Evolutionary conservation across 1,140 invertebrate species (phyloP), one percentile per base, ranked within the genome.

Genomic region (Cheumatopsyche charites): DNA sequence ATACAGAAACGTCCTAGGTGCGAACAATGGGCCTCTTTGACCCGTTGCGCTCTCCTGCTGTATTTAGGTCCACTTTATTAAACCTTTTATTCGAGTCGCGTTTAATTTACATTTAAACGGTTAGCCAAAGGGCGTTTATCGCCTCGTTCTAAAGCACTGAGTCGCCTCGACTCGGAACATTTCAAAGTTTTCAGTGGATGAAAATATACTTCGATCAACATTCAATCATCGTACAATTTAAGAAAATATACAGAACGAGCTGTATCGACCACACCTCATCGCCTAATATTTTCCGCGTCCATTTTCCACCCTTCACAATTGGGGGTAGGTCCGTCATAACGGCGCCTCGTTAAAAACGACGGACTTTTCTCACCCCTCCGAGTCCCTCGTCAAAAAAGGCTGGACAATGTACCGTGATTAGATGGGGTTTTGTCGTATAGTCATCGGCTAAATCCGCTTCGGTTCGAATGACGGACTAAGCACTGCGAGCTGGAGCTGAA

Each of bases 21-120:
- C 43, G 43, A 15, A 47, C 11, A 47, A 47, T 47, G 15, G 43
- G 15, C 47, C 47, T 52, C 19, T n/a, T 52, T 19, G 47, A 11
- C 55, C 17, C 55, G 9, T 36, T 3, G 3, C 29, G 29, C 29
- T 4, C 29, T 36, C 29, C 29, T 36, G 29, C 55, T 25, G 4
- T 58, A 11, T 23, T 58, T 58, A 11, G 21, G 3, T 19, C 19
- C 36, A 25, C 66, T 71, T 72, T 72, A 68, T 68, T 68, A 72
- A 75, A 70, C 65, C 63, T 71, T 75, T 66, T 70, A 73, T 75
- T 65, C 43, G 52, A 17, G 63, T 67, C 66, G 62, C 63, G 63
- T 73, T 75, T 73, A 72, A 75, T 73, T 75, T 75, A 62, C 74
- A 75, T 73, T 67, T 62, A 75, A 75, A 72, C 61, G 70, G 29